Evolutionary conservation across 2,888 invertebrate genomes (phyloP), one percentile per base, ranked within the genome.

Genomic region (Galeruca laticollis): DNA sequence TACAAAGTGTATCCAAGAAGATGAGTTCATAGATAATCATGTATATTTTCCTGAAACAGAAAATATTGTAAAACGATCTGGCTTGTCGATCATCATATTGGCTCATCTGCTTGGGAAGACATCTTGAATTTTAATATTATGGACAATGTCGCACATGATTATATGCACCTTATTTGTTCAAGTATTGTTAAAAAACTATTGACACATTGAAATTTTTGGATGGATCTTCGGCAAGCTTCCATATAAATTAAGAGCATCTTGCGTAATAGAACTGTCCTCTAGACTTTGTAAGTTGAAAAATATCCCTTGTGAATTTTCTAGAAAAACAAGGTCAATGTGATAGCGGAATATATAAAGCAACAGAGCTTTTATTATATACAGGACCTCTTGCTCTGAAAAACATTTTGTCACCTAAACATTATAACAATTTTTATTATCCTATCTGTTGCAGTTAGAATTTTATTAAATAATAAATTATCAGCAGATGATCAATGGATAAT

Each of bases 331-430:
- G 26, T 8, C 66, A 15, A 47, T 15, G 13, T 51, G 63, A 70
- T 2, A 62, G 70, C 35, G 62, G 62, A 52, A 37, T 62, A 43
- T 70, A 67, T 26, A 70, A 70, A 52, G 70, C 70, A 3, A 70
- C 67, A 40, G 63, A 56, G 47, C 59, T 69, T 63, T 20, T 69
- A 63, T 37, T 62, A 4, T 69, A 69, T 54, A 69, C 69, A 9
- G 69, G 63, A 11, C 63, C 63, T 33, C 60, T 69, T 18, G 69
- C 63, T 33, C 47, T 69, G 26, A 62, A 60, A 21, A 13, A 18
- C 63, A 26, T 62, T 51, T 54, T 70, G 47, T 26, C 35, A 18
- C 11, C 26, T 31, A 43, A 66, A n/a, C 40, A 40, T 33, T 70
- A 70, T 52, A n/a, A 37, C 43, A n/a, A 57, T 67, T 40, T 66